phyloP scores from a whole-genome alignment of 2,888 invertebrate species.

The Drosophila lutescens region DNA sequence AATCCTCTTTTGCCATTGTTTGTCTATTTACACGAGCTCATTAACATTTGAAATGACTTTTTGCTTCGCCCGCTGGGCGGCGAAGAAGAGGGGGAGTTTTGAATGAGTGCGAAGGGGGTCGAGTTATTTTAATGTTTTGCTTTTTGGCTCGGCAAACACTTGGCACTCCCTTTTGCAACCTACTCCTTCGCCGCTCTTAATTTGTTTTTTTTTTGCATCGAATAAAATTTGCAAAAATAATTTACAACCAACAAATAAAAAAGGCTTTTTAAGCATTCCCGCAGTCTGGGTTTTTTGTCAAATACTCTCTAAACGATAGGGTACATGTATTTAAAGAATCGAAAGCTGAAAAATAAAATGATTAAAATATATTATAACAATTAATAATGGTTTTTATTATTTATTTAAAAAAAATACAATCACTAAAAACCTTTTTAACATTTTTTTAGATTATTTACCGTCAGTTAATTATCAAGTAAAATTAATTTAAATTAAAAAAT shows the following conservation, averaged over 20 bases:
- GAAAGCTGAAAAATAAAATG: background rate
- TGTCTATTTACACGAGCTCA: conserved; percentile 79
- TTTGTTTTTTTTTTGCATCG: conserved; percentile 68
- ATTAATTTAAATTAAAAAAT: background rate
- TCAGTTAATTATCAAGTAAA: background rate
- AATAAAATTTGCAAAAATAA: conserved; percentile 78
- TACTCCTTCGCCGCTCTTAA: conserved; percentile 53
- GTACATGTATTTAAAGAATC: background rate
- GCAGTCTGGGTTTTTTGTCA: conserved; percentile 16
- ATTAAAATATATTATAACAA: no score
- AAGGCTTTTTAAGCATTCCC: conserved; percentile 61
- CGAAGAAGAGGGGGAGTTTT: background rate
- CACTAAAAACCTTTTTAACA: no score
- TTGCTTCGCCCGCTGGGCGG: conserved; percentile 36
- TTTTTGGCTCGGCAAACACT: conserved; percentile 62
- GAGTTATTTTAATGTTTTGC: conserved; percentile 71
- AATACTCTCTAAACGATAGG: conserved; percentile 1
- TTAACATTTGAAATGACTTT: conserved; percentile 80
- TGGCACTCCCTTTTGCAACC: conserved; percentile 10
- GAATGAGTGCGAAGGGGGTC: conserved; percentile 30
- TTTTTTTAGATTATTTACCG: no score
- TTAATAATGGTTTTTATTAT: no score
- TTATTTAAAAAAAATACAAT: no score
- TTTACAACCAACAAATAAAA: conserved; percentile 59
- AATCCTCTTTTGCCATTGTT: conserved; percentile 62